Conservation (phyloP, 2,888 invertebrate genomes). For the Caenorhabditis drosophilae region DNA sequence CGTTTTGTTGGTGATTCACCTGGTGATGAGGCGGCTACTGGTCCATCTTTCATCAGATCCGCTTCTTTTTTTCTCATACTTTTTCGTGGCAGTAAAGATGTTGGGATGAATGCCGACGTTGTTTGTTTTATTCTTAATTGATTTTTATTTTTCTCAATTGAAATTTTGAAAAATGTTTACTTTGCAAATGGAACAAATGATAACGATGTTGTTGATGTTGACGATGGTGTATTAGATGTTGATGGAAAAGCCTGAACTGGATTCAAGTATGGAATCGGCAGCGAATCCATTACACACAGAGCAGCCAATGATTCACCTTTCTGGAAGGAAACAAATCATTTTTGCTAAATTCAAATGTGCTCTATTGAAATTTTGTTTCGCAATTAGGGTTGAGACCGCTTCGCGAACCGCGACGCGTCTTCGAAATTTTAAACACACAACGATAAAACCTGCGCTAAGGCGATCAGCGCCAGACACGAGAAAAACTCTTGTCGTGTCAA, state of each 20-base stretch:
- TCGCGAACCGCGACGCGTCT: not conserved
- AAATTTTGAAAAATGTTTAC: conserved; percentile 8
- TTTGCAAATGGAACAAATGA: conserved; percentile 27
- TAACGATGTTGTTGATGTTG: conserved; percentile 9
- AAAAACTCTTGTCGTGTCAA: conserved; percentile 71
- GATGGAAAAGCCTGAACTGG: conserved; percentile 36
- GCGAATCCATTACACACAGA: conserved; percentile 48
- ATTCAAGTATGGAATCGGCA: conserved; percentile 62
- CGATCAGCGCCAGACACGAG: conserved; percentile 72
- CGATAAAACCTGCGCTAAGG: conserved; percentile 71
- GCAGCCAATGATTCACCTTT: conserved; percentile 58
- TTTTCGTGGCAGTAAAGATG: conserved; percentile 30
- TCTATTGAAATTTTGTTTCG: not conserved
- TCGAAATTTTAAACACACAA: conserved; percentile 6
- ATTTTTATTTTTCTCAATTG: not conserved
- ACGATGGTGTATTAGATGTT: conserved; percentile 8
- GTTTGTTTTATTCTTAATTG: conserved; percentile 25
- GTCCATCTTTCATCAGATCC: conserved; percentile 24
- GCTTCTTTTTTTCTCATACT: conserved; percentile 34
- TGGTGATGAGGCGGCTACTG: conserved; percentile 12
- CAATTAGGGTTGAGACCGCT: no score
- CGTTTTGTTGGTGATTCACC: conserved; percentile 24
- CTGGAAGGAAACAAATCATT: no score
- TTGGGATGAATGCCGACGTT: conserved; percentile 43
- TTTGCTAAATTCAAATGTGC: conserved; percentile 9